Percentiles rank a stretch among this genome's conserved stretches.
These are phyloP conservation scores for Ditylenchus dipsaci DNA, from an alignment of 1,140 invertebrate species.

Conservation along the genomic window DNA sequence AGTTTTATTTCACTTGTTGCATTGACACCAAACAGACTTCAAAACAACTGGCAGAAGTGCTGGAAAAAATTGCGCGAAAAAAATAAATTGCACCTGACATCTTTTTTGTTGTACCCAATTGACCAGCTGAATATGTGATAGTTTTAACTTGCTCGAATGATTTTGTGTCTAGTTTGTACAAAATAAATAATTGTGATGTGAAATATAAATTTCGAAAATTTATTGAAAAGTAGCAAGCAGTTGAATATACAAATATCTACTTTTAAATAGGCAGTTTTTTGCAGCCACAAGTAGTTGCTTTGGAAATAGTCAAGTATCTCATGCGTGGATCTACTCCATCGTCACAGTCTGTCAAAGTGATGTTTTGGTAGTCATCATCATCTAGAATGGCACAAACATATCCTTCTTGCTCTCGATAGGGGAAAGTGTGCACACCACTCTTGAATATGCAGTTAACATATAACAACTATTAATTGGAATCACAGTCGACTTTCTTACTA, in stretches of 20 bases:
- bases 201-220: too few species aligned
- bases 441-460: too few species aligned
- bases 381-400: slow-evolving; percentile 17
- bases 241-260: too few species aligned
- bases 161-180: too few species aligned
- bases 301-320: slow-evolving; percentile 24
- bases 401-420: slow-evolving; percentile 16
- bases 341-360: slow-evolving; percentile 23
- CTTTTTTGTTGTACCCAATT: neutral
- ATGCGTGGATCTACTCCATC: slow-evolving; percentile 15
- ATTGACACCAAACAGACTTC: slow-evolving; percentile 4
- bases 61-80: neutral
- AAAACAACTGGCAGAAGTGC: neutral
- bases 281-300: slow-evolving; percentile 17
- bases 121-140: too few species aligned
- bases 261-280: neutral
- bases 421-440: slow-evolving; percentile 22
- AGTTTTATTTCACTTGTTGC: neutral
- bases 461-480: too few species aligned
- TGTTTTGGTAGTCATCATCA: slow-evolving; percentile 9
- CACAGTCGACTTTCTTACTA: too few species aligned
- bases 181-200: too few species aligned
- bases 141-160: too few species aligned
- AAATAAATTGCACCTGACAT: neutral
- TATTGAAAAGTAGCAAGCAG: too few species aligned